phyloP scores from a whole-genome alignment of 2,888 invertebrate genomes.

The Polyploca ridens region DNA sequence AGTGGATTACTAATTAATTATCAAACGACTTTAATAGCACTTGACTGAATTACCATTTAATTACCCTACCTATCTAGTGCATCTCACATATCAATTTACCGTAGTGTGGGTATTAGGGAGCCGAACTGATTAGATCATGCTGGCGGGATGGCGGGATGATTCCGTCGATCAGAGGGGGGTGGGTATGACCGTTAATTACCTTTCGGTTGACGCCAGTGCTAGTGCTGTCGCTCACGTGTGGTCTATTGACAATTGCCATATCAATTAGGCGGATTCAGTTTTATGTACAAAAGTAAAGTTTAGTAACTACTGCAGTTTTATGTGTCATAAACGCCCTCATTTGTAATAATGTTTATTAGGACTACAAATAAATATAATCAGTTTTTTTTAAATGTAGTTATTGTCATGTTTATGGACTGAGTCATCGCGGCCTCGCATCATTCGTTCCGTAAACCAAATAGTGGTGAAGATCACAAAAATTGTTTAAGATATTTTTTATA shows the following conservation, averaged over 20 bases:
- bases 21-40: neutral
- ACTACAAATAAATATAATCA: too few species aligned
- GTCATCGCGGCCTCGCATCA: too few species aligned
- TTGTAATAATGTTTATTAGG: too few species aligned
- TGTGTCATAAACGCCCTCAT: too few species aligned
- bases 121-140: neutral
- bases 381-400: too few species aligned
- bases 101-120: neutral
- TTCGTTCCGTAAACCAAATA: too few species aligned
- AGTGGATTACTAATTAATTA: constrained; percentile 3
- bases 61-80: neutral
- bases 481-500: too few species aligned
- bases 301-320: too few species aligned
- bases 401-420: too few species aligned
- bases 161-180: neutral
- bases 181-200: neutral
- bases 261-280: neutral
- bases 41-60: neutral
- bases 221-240: neutral
- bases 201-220: neutral
- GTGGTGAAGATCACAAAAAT: too few species aligned
- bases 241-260: neutral
- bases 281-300: too few species aligned
- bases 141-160: neutral
- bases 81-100: neutral